phyloP scores from a whole-genome alignment of 2,888 invertebrate species.

The Pemphredon lugubris region DNA sequence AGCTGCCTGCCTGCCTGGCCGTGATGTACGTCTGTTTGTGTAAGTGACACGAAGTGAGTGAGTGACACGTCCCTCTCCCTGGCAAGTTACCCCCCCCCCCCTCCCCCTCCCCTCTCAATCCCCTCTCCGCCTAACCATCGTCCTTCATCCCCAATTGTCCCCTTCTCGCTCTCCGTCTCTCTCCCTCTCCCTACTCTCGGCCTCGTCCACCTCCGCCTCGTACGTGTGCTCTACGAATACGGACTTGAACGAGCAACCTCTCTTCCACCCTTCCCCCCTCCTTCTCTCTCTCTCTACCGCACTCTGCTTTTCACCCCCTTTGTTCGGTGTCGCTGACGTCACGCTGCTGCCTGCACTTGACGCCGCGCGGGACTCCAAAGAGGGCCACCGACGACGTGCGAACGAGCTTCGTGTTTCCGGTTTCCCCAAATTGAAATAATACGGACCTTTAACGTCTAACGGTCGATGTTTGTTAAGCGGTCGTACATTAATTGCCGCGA shows the following conservation, averaged over 20 bases:
- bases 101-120: slow-evolving; percentile 20
- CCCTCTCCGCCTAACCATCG: slow-evolving; percentile 13
- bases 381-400: slow-evolving; percentile 48
- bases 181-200: not conserved
- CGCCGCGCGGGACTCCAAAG: slow-evolving; percentile 55
- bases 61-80: slow-evolving; percentile 76
- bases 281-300: slow-evolving; percentile 18
- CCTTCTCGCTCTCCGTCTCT: slow-evolving; percentile 5
- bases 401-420: slow-evolving; percentile 32
- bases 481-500: too few species aligned
- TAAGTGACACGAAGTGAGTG: slow-evolving; percentile 80
- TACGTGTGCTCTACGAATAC: slow-evolving; percentile 17
- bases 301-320: slow-evolving; percentile 36
- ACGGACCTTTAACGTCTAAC: too few species aligned
- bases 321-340: slow-evolving; percentile 71
- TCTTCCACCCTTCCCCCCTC: slow-evolving; percentile 4
- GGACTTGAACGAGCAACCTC: slow-evolving; percentile 31
- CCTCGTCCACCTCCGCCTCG: not conserved
- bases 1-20: slow-evolving; percentile 71
- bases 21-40: slow-evolving; percentile 81
- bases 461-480: too few species aligned
- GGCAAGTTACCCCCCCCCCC: slow-evolving; percentile 45
- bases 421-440: slow-evolving; percentile 27
- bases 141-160: slow-evolving; percentile 26
- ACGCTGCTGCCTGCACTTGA: slow-evolving; percentile 66